Base-by-base conservation (phyloP, 2,888 invertebrate species). In the Bursaphelenchus okinawaensis region DNA sequence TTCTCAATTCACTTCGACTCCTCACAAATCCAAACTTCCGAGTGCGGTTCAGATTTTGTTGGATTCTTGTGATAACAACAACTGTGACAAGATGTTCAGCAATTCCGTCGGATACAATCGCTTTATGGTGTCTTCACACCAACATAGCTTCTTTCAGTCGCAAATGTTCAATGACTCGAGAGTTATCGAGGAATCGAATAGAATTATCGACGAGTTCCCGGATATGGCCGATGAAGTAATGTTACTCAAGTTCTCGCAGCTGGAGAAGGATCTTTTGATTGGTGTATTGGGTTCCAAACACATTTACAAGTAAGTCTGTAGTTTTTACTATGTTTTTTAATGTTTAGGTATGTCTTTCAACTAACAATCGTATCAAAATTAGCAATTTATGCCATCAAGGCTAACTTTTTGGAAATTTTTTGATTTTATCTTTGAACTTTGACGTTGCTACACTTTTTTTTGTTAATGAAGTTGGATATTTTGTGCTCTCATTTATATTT, bases 361-460 rank as follows among this genome's bases (percentile, higher is more conserved):
- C n/a, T n/a, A n/a, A n/a, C n/a, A n/a, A n/a, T n/a, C n/a, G n/a
- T n/a, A n/a, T n/a, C n/a, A n/a, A n/a, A n/a, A n/a, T n/a, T n/a
- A n/a, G n/a, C n/a, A n/a, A n/a, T n/a, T n/a, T n/a, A n/a, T n/a
- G n/a, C n/a, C n/a, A n/a, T n/a, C n/a, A n/a, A n/a, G n/a, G n/a
- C n/a, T n/a, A n/a, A n/a, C n/a, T n/a, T n/a, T n/a, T n/a, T n/a
- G n/a, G n/a, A n/a, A n/a, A n/a, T n/a, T n/a, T n/a, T n/a, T n/a
- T n/a, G n/a, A n/a, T n/a, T n/a, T n/a, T n/a, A n/a, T n/a, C n/a
- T 52, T 20, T 12, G 12, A 52, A 52, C 8, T 52, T 22, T 19
- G 54, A 52, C 12, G 54, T 52, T n/a, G 54, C n/a, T n/a, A n/a
- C n/a, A n/a, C n/a, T n/a, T 40, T 40, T 40, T 40, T 40, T 40